Conservation (phyloP, 1,140 invertebrate genomes). For the Phymorhynchus buccinoides region DNA sequence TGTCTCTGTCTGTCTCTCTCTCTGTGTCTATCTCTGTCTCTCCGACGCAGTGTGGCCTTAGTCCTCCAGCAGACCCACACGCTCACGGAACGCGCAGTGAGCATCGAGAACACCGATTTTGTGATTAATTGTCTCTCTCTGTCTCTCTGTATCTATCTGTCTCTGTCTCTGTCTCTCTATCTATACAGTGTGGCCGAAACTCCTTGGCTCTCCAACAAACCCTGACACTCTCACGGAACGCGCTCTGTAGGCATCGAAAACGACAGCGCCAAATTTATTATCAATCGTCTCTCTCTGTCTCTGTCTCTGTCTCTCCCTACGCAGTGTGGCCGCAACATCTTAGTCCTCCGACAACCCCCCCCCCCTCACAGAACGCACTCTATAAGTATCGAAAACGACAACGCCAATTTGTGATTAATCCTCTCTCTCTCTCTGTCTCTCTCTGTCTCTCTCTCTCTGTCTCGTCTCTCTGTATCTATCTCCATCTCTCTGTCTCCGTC, state of each 20-base stretch:
- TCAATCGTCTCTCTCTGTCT: neutral
- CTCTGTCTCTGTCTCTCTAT: neutral
- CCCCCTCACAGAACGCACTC: constrained; percentile 84
- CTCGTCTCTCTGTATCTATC: neutral
- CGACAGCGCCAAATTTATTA: constrained; percentile 80
- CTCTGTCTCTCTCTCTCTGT: neutral
- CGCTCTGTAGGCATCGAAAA: constrained; percentile 82
- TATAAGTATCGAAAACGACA: constrained; percentile 81
- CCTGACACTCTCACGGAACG: constrained; percentile 83
- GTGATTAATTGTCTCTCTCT: too few relatives aligned
- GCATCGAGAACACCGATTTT: constrained; percentile 81
- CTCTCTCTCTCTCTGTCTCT: neutral
- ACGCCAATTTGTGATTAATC: constrained; percentile 82
- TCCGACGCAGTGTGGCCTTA: too few relatives aligned
- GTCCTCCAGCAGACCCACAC: constrained; percentile 83
- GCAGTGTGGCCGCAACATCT: constrained; percentile 82
- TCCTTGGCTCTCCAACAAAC: constrained; percentile 81
- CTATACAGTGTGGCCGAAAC: constrained; percentile 81
- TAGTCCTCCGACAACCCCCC: constrained; percentile 84
- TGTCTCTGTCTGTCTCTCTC: too few relatives aligned
- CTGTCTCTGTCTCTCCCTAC: too few relatives aligned
- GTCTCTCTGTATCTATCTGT: neutral
- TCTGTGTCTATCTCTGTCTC: too few relatives aligned
- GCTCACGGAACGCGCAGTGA: constrained; percentile 83
- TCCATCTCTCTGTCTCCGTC: too few relatives aligned